Conservation (phyloP, 2,888 invertebrate species). For the Tenthredo scrophulariae region DNA sequence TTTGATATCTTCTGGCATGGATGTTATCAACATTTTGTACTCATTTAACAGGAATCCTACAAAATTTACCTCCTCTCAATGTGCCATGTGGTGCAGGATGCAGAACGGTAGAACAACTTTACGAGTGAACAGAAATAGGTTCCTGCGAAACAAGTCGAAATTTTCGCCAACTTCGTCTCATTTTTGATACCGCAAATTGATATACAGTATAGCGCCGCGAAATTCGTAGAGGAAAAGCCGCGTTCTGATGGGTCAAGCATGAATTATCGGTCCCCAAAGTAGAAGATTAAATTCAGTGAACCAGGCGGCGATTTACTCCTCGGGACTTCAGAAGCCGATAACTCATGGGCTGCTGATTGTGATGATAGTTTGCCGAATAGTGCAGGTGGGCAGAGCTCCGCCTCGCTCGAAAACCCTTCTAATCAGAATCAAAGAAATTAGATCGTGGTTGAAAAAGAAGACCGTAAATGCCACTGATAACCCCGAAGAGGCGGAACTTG, state of each 20-base stretch:
- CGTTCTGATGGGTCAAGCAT: neutral
- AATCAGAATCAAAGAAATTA: neutral
- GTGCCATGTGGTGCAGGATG: neutral
- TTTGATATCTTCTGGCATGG: neutral
- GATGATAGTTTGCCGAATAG: neutral
- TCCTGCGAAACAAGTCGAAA: neutral
- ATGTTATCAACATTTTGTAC: neutral
- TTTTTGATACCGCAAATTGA: neutral
- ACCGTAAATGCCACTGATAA: neutral
- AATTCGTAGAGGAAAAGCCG: neutral
- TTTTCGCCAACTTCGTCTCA: neutral
- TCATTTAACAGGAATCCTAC: neutral
- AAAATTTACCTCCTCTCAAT: neutral
- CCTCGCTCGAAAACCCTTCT: neutral
- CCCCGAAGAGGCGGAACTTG: neutral
- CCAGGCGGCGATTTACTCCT: neutral
- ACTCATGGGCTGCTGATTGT: neutral
- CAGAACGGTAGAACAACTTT: neutral
- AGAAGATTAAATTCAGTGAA: constrained; percentile 9
- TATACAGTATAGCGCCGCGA: neutral
- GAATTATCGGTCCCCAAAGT: neutral
- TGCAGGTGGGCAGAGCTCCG: neutral
- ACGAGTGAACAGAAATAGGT: neutral
- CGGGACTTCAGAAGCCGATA: neutral
- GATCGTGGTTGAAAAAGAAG: neutral